Conservation (phyloP, 1,140 invertebrate species). For the Notospermus geniculatus region DNA sequence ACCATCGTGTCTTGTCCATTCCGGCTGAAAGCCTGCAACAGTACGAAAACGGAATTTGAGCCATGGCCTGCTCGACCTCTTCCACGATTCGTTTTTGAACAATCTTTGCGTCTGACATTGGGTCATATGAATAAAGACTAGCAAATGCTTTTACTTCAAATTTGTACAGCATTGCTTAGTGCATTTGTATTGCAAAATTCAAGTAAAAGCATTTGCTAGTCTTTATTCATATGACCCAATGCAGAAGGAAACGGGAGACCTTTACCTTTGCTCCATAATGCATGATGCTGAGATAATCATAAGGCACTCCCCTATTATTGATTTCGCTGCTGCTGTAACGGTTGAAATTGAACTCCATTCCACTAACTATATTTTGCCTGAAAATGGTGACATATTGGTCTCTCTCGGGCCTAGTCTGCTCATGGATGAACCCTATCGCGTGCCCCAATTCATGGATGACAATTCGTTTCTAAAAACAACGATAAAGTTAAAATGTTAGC, state of each 20-base stretch:
- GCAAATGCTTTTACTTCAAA: too few relatives aligned
- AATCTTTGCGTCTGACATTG: too few relatives aligned
- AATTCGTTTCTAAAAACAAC: conserved; percentile 28
- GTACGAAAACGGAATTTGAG: too few relatives aligned
- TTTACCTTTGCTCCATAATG: conserved; percentile 72
- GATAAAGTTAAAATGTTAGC: neutral
- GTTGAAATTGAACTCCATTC: conserved; percentile 89
- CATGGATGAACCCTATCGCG: conserved; percentile 64
- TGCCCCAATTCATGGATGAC: conserved; percentile 39
- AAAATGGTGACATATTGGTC: conserved; percentile 44
- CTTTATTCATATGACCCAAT: too few relatives aligned
- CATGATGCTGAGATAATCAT: conserved; percentile 90
- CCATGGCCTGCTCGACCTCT: too few relatives aligned
- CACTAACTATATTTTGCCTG: conserved; percentile 33
- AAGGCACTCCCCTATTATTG: conserved; percentile 84
- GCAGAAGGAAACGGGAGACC: too few relatives aligned
- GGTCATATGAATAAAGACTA: too few relatives aligned
- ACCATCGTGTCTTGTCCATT: conserved; percentile 28
- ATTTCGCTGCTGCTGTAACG: conserved; percentile 90
- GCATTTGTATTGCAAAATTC: too few relatives aligned
- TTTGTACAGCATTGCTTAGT: too few relatives aligned
- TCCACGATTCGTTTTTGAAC: too few relatives aligned
- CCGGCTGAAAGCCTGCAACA: conserved; percentile 15
- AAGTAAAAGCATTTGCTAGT: too few relatives aligned
- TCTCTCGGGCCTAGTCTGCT: too few relatives aligned